Base-by-base conservation (phyloP, 2,888 invertebrate species). In the Cryptops parisi region DNA sequence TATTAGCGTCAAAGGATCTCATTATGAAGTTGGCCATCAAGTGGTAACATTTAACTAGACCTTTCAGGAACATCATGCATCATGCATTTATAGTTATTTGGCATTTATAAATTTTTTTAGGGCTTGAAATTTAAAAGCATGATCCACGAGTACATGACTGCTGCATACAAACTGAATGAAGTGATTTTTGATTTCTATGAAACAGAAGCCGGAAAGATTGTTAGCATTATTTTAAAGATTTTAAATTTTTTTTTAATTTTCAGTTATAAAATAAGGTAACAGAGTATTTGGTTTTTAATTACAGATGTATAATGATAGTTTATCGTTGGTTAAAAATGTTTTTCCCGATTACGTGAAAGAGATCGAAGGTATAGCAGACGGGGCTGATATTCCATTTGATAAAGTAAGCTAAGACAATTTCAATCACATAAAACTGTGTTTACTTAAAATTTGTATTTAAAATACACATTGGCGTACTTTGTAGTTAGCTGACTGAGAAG, bases 331-430 rank as follows among this genome's bases (percentile, higher is more conserved):
- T 59, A 77, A 77, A 60, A 68, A 73, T 47, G 78, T 79, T 61
- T 88, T 78, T 68, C 88, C 89, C 0, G 83, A 86, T 62, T 89
- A 89, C 64, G 72, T 89, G 2, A 75, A 78, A 56, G 89, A 90
- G 69, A 72, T 90, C 38, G 78, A 84, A 65, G 89, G 89, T 5
- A 77, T 82, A 12, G 84, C 89, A 6, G 85, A 87, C 64, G 89
- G 89, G 0, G 81, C 88, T 1, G 75, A 79, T 59, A 81, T 89
- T 2, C 82, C 86, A 0, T 89, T 89, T 67, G 71, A 84, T 61
- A 82, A 85, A 77, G 88, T 86, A 68, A 67, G 51, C 47, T 26
- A 39, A 23, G n/a, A 17, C 12, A 47, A n/a, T 26, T 47, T 12
- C 9, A 15, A 12, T 41, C 17, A 41, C 23, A 15, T 17, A 21